These are phyloP conservation scores for Eupeodes luniger DNA, from an alignment of 2,888 invertebrate species.

Conservation along the genomic window DNA sequence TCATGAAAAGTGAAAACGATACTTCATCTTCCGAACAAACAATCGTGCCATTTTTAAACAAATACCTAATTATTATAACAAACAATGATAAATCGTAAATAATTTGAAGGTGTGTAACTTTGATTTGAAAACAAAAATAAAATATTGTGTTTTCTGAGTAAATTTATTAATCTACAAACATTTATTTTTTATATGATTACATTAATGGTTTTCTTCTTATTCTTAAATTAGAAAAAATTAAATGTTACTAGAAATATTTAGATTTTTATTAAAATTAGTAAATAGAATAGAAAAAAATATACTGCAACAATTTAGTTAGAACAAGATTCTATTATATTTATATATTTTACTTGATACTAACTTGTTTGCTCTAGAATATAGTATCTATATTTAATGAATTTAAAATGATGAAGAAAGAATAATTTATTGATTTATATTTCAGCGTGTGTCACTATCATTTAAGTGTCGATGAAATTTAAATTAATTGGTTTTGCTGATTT, in stretches of 20 bases:
- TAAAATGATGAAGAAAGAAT: not conserved
- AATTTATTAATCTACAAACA: too few species aligned
- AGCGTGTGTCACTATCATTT: not conserved
- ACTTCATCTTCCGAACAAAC: not conserved
- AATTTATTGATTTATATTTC: too few species aligned
- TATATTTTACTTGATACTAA: not conserved
- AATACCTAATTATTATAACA: too few species aligned
- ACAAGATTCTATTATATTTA: not conserved
- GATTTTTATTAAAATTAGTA: not conserved
- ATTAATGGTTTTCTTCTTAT: not conserved
- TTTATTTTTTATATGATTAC: not conserved
- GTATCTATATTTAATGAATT: not conserved
- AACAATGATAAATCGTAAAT: too few species aligned
- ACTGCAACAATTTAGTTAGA: slow-evolving; percentile 20
- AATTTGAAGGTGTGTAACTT: too few species aligned
- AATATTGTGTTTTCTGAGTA: too few species aligned
- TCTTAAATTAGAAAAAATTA: not conserved
- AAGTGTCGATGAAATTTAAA: not conserved
- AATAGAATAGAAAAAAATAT: not conserved
- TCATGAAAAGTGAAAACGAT: not conserved
- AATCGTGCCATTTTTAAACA: not conserved
- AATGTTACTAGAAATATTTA: slow-evolving; percentile 17
- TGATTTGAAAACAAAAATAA: too few species aligned
- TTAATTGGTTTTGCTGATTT: not conserved
- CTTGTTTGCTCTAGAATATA: not conserved